Base-by-base conservation (phyloP, 2,797 vertebrate species). In the Capromys pilorides region DNA sequence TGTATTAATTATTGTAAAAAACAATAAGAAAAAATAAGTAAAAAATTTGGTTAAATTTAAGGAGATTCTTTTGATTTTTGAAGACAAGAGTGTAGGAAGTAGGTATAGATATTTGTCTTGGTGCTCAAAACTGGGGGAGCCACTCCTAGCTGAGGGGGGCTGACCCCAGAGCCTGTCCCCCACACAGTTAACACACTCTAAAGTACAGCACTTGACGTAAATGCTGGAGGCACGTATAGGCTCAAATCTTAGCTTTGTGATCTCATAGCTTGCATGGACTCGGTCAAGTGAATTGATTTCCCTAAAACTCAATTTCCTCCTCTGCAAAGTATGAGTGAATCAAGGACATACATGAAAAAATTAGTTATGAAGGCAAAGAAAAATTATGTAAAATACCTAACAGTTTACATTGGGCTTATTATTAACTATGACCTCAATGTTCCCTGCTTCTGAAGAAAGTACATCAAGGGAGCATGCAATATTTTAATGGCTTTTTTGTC, bases 61-160 rank as follows among this genome's bases (percentile, higher is more conserved):
- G 5, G 26, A 81, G 31, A n/a, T 79, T 82, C 14, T 83, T 54
- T 75, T 79, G 21, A 73, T 61, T 94, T 95, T 91, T 64, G 78
- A 84, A 94, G 86, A 36, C 6, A 86, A 91, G 28, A 49, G 31
- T 77, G 89, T 67, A 84, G 81, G 4, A 79, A 61, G 6, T 45
- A 18, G 24, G 21, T 61, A 7, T n/a, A 31, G 31, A 16, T 77
- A 73, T 91, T 96, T 80, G 45, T 26, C 84, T 93, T 84, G 28
- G 11, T n/a, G 21, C 91, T 81, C 31, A 39, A 41, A 73, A 73
- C 45, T 39, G 16, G 61, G 90, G 81, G 31, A 54, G 54, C 45
- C 49, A 57, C 57, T 69, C 22, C 45, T 16, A n/a, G 33, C 9
- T 41, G 39, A 77, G n/a, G 7, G 8, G 59, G 59, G 24, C 22